Percentiles rank a stretch among this genome's conserved stretches.
Conservation (phyloP, 2,113 vertebrate species). For the Otis tarda region DNA sequence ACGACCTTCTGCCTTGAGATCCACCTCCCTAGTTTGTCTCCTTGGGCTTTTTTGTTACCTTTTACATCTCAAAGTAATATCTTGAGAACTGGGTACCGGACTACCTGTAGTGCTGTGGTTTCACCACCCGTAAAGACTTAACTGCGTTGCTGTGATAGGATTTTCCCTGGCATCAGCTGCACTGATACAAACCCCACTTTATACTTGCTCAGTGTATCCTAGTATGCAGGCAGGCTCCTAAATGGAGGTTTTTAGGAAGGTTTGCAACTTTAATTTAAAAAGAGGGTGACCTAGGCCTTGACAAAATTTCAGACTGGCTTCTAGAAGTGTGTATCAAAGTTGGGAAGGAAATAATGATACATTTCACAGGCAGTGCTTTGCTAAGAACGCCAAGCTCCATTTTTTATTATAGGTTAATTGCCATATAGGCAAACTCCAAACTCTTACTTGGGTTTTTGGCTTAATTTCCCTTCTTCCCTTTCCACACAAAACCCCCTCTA, state of each 20-base stretch:
- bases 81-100: background rate
- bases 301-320: background rate
- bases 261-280: background rate
- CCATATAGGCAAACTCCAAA: constrained; percentile 15
- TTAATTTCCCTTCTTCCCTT: constrained; percentile 48
- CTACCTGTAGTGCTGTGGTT: background rate
- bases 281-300: background rate
- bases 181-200: background rate
- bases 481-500: constrained; percentile 25
- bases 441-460: constrained; percentile 59
- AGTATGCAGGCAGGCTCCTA: background rate
- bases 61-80: background rate
- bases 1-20: background rate
- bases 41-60: background rate
- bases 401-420: constrained; percentile 33
- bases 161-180: background rate
- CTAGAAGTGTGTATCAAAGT: background rate
- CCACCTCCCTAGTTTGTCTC: background rate
- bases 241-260: background rate
- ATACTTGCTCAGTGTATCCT: background rate
- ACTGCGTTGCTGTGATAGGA: background rate
- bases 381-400: background rate
- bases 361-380: background rate
- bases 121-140: background rate
- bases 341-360: background rate